These are phyloP conservation scores for Syngnathus typhle DNA, from an alignment of 2,113 vertebrate species.

Conservation along the genomic window DNA sequence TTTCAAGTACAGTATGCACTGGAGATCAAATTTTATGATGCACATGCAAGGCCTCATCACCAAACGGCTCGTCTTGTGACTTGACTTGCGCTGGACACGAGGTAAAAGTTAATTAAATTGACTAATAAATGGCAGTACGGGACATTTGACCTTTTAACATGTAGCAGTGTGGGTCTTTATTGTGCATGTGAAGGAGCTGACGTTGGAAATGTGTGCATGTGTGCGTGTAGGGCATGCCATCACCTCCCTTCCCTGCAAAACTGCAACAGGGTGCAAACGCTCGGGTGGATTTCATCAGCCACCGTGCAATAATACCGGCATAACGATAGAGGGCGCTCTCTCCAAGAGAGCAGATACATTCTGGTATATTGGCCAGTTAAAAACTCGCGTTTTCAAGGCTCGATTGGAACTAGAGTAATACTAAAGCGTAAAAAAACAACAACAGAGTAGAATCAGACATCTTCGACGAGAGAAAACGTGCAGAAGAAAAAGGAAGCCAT, in stretches of 20 bases:
- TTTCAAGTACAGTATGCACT: background rate
- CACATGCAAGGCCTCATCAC: background rate
- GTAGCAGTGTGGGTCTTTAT: no score
- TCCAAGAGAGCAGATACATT: slow-evolving; percentile 1
- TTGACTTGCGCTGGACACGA: background rate
- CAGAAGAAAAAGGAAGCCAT: background rate
- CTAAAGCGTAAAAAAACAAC: background rate
- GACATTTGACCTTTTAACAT: background rate
- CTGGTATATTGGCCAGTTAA: slow-evolving; percentile 3
- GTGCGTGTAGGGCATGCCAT: background rate
- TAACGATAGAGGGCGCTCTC: slow-evolving; percentile 48
- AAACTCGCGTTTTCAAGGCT: background rate
- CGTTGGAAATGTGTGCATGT: no score
- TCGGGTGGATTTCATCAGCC: slow-evolving; percentile 72
- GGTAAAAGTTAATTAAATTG: background rate
- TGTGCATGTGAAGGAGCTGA: background rate
- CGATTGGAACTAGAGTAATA: background rate
- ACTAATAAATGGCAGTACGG: background rate
- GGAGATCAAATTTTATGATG: background rate
- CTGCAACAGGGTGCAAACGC: slow-evolving; percentile 44
- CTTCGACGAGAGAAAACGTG: no score
- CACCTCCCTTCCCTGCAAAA: background rate
- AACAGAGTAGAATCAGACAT: no score
- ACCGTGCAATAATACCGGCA: slow-evolving; percentile 47
- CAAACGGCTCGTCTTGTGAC: background rate